Evolutionary conservation across 2,888 invertebrate species (phyloP), one percentile per base, ranked within the genome.

Genomic region (Orthosia incerta): DNA sequence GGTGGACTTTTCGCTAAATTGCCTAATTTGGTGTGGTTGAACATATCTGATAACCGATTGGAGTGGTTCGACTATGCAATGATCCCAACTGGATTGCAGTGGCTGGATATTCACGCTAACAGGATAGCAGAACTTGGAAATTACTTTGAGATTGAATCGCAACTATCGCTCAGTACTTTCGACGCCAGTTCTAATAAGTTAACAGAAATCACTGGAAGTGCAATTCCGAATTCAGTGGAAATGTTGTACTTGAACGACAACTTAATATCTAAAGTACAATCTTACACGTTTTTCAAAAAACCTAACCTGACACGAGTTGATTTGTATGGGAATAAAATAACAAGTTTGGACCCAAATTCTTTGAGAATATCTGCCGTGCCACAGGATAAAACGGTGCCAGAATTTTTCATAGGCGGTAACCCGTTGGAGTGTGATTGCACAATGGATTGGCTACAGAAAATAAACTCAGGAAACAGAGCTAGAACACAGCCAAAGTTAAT

Each of bases 391-490:
- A 96, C 97, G 39, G 96, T 98, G 74, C 98, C 98, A 11, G 98
- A 98, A 93, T 98, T 98, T 93, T 98, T 98, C 91, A 97, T 99
- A 80, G 98, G 98, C 63, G 98, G 98, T 82, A 99, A 99, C 94
- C 98, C 98, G 71, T 97, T 98, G 90, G 97, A 98, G 89, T 99
- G 99, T 94, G 98, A 98, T 93, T 99, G 98, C 91, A 98, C 98
- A 77, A 98, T 99, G 98, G 98, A 98, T 91, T 99, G 98, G 99
- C 93, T 98, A 85, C 98, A 98, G 94, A 97, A 98, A 93, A 98
- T 98, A 86, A 98, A 98, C 92, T 97, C 97, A 83, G 97, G 97
- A 86, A 98, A 97, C 90, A 97, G 98, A 90, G 97, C 97, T 74
- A 96, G 98, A 88, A 98, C 98, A 66, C 98, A 98, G 91, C 98